Evolutionary conservation across 1,140 invertebrate genomes (phyloP).

Genomic region (Macrostomum lignano): DNA sequence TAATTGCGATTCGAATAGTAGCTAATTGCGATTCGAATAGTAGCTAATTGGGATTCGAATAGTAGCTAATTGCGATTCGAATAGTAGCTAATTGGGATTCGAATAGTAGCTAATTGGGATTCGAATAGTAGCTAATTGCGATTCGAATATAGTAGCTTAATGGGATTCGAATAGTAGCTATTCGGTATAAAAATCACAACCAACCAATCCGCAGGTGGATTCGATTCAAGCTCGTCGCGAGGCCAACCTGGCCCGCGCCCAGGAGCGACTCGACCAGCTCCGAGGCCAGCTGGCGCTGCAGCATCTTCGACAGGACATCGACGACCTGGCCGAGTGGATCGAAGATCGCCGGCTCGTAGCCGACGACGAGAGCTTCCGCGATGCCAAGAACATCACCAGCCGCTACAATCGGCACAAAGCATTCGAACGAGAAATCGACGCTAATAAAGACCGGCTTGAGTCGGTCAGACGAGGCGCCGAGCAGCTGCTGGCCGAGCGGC

Average conservation of each 20-base stretch:
- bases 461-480: conserved; percentile 51
- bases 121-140: no score
- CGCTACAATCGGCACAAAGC: conserved; percentile 98
- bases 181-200: not conserved
- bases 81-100: no score
- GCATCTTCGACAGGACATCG: conserved; percentile 71
- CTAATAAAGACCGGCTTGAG: conserved; percentile 77
- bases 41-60: no score
- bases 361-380: conserved; percentile 31
- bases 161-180: no score
- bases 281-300: conserved; percentile 4
- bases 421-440: conserved; percentile 88
- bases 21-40: no score
- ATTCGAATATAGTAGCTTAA: no score
- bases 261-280: not conserved
- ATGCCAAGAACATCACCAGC: conserved; percentile 84
- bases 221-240: not conserved
- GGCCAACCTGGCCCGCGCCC: not conserved
- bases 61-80: no score
- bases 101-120: no score
- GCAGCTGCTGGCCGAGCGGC: conserved; percentile 56
- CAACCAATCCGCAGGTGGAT: not conserved
- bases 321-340: conserved; percentile 37
- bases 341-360: conserved; percentile 1
- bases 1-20: no score